phyloP scores from a whole-genome alignment of 1,140 invertebrate species.

The Potamilus streckersoni region DNA sequence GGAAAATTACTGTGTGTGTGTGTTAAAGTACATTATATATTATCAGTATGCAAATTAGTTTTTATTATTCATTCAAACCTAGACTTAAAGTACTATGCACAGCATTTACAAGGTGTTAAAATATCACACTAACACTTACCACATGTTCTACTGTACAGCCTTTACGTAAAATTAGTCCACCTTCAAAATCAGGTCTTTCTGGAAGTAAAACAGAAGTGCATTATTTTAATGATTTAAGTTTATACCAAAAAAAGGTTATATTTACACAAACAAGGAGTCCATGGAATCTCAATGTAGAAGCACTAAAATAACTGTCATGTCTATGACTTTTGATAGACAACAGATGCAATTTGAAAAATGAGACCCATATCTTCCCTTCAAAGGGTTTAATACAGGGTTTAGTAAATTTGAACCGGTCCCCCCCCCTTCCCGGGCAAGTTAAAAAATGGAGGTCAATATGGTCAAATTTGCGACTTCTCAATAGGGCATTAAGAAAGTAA shows the following conservation, averaged over 20 bases:
- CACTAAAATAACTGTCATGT: too few relatives aligned
- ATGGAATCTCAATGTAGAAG: too few relatives aligned
- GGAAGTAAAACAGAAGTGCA: conserved; percentile 20
- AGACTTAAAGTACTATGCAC: background rate
- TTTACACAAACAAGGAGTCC: background rate
- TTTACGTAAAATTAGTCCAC: conserved; percentile 91
- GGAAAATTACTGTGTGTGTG: background rate
- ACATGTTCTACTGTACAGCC: conserved; percentile 96
- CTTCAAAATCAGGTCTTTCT: conserved; percentile 94
- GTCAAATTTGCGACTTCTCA: too few relatives aligned
- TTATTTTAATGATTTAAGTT: too few relatives aligned
- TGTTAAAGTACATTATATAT: conserved; percentile 7
- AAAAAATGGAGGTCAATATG: too few relatives aligned
- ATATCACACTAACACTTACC: conserved; percentile 51
- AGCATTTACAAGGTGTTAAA: too few relatives aligned
- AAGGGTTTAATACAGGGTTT: too few relatives aligned
- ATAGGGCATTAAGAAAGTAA: too few relatives aligned
- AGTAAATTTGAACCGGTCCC: too few relatives aligned
- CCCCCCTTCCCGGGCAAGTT: too few relatives aligned
- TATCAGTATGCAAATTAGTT: background rate
- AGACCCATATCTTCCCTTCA: too few relatives aligned
- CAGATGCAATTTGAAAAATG: background rate
- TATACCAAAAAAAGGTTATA: conserved; percentile 3
- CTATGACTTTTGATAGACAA: background rate
- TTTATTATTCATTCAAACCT: background rate